Percentiles rank a stretch among this genome's conserved stretches.
Evolutionary conservation across 2,797 vertebrate species (phyloP).

Genomic region (Smutsia gigantea): DNA sequence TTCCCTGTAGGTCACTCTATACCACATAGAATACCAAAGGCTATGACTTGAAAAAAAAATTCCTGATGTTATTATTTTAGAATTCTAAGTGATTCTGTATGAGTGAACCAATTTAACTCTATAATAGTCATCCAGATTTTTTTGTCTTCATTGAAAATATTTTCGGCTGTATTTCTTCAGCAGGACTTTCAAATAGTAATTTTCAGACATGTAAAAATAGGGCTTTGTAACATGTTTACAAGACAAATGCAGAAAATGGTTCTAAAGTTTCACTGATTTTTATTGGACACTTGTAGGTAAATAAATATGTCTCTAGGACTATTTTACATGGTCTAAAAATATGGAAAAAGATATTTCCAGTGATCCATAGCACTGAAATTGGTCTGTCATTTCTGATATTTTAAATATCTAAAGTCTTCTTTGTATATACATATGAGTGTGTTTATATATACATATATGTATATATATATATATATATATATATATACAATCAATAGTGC

Average conservation of each 20-base stretch:
- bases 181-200: background rate
- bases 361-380: background rate
- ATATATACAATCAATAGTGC: background rate
- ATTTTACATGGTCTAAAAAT: conserved; percentile 9
- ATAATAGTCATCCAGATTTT: background rate
- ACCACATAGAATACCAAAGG: conserved; percentile 26
- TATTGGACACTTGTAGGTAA: background rate
- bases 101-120: conserved; percentile 30
- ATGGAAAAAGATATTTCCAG: background rate
- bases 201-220: background rate
- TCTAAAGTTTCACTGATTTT: conserved; percentile 36
- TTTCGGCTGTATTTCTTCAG: background rate
- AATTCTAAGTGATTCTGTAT: conserved; percentile 34
- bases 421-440: background rate
- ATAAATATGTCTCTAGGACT: background rate
- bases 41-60: background rate
- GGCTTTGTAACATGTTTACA: background rate
- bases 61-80: conserved; percentile 50
- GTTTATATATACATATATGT: no score
- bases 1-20: conserved; percentile 43
- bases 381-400: background rate
- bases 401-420: background rate
- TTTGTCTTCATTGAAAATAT: background rate
- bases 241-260: background rate
- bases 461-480: no score